Base-by-base conservation (phyloP, 2,797 vertebrate species). In the Prionace glauca region DNA sequence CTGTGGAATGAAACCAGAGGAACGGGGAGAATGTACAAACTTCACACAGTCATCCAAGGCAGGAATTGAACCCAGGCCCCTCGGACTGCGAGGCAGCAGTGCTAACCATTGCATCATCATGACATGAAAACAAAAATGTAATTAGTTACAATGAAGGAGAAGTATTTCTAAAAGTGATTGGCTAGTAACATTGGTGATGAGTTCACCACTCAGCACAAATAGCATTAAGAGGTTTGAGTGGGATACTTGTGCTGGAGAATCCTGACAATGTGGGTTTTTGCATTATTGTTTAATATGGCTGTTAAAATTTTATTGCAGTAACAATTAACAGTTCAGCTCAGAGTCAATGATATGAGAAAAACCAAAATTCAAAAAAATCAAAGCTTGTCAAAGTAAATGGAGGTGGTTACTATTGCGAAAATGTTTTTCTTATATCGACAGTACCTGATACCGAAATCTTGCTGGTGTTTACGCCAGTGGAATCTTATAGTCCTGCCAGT, bases 341-440 rank as follows among this genome's bases (percentile, higher is more conserved):
- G 71, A 56, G 74, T 95, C 74, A 74, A 77, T 95, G 71, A 26
- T 12, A 69, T 77, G 93, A 29, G 93, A 32, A 69, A 95, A 95
- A 95, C 16, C 29, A 56, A 26, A 77, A 77, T 77, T 74, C 67
- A 71, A 77, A 77, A 71, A 95, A 60, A 77, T 77, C 45, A 77
- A 95, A 77, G 93, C 71, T 8, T n/a, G 45, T 29, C 71, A 72
- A 50, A 14, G 56, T 95, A 56, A 95, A 95, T 26, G 18, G 69
- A 95, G 45, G 22, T 5, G 16, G 71, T 74, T 77, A 18, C 8
- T 11, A 95, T 95, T 56, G 32, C 29, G 3, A 95, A 74, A 77
- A 72, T 29, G 29, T 77, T 72, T 56, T 92, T 60, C 2, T 41
- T 67, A 41, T 3, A 69, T 77, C 24, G 16, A 56, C 12, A 18